Percentiles rank a stretch among this genome's conserved stretches.
Conservation (phyloP, 2,888 invertebrate species). For the Hipparchia semele region DNA sequence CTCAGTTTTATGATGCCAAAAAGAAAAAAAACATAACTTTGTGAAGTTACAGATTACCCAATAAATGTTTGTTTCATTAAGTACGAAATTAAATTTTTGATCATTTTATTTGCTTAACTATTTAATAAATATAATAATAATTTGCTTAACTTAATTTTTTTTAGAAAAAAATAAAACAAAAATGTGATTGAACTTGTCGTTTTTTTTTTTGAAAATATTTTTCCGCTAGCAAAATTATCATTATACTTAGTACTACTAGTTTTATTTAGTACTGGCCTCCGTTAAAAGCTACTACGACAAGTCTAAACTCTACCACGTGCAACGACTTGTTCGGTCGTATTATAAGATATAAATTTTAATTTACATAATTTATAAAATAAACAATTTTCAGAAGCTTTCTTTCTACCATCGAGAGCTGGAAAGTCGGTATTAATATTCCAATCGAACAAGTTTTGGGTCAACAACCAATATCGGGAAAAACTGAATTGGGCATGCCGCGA, state of each 20-base stretch:
- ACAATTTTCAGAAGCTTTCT: conserved; percentile 71
- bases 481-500: conserved; percentile 79
- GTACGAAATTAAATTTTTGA: too few relatives aligned
- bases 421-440: conserved; percentile 75
- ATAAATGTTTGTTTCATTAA: too few relatives aligned
- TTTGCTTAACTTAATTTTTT: too few relatives aligned
- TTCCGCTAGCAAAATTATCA: not conserved
- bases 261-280: not conserved
- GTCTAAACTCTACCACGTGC: too few relatives aligned
- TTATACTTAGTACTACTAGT: not conserved
- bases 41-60: not conserved
- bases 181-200: too few relatives aligned
- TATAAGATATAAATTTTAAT: too few relatives aligned
- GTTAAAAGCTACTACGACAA: too few relatives aligned
- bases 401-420: conserved; percentile 74
- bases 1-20: conserved; percentile 61
- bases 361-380: not conserved
- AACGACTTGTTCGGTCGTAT: too few relatives aligned
- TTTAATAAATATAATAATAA: too few relatives aligned
- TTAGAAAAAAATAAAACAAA: too few relatives aligned
- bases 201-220: too few relatives aligned
- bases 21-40: conserved; percentile 50
- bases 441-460: conserved; percentile 78
- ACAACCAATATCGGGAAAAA: conserved; percentile 74
- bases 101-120: too few relatives aligned